Evolutionary conservation across 2,113 vertebrate genomes (phyloP).

Genomic region (Vanacampus margaritifer): DNA sequence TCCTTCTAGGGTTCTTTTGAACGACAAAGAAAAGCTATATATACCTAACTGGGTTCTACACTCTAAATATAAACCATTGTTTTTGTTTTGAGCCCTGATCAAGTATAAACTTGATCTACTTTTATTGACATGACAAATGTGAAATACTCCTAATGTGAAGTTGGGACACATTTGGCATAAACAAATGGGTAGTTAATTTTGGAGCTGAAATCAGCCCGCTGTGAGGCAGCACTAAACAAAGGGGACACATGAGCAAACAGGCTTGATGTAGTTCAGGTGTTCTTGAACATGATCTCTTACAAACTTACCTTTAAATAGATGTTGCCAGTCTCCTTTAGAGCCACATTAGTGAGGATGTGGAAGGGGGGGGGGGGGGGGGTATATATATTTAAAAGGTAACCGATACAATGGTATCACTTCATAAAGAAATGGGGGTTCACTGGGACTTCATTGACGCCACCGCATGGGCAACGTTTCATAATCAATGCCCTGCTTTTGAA

Average conservation of each 20-base stretch:
- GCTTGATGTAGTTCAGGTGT: background rate
- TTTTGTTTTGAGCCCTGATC: background rate
- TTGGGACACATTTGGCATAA: background rate
- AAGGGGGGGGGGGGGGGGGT: background rate
- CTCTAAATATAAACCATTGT: background rate
- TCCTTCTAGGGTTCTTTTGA: background rate
- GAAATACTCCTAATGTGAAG: slow-evolving; percentile 15
- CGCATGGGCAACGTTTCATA: background rate
- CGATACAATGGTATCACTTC: too few species aligned
- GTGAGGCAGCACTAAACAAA: background rate
- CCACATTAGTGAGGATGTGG: background rate
- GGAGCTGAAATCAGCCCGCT: background rate
- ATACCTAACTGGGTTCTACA: background rate
- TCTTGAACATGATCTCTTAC: background rate
- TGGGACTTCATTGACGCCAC: background rate
- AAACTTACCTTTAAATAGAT: background rate
- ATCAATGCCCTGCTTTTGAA: too few species aligned
- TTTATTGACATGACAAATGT: background rate
- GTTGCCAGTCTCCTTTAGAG: background rate
- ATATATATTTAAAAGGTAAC: background rate
- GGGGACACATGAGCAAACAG: background rate
- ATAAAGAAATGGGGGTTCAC: background rate
- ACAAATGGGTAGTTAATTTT: background rate
- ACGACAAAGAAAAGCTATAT: background rate
- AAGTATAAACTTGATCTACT: slow-evolving; percentile 35